phyloP scores from a whole-genome alignment of 2,113 vertebrate genomes.

The Hydrolagus affinis region DNA sequence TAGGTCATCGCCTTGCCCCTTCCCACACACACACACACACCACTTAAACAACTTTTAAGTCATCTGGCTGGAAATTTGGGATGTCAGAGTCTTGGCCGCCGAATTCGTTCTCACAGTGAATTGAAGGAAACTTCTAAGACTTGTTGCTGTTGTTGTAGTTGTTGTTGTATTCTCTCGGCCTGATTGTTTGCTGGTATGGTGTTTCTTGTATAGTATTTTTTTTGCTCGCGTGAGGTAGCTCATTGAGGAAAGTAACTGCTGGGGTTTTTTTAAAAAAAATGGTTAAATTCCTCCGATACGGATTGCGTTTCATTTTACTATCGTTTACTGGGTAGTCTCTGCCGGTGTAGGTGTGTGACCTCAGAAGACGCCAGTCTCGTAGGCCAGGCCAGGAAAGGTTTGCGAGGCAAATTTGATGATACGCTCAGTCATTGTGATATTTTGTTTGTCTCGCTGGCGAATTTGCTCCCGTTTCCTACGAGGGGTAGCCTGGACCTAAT shows the following conservation, averaged over 20 bases:
- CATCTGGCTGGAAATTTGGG: neutral
- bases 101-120: conserved; percentile 14
- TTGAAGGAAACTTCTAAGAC: neutral
- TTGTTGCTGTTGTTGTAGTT: neutral
- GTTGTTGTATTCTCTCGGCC: neutral
- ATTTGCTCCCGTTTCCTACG: too few species aligned
- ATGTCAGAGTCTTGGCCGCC: neutral
- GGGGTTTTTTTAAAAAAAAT: too few species aligned
- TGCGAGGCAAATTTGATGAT: too few species aligned
- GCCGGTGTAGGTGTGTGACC: too few species aligned
- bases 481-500: too few species aligned
- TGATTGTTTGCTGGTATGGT: too few species aligned
- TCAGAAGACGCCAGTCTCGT: too few species aligned
- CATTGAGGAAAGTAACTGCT: neutral
- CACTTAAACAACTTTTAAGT: neutral
- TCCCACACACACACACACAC: neutral
- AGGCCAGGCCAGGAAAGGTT: too few species aligned
- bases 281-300: neutral
- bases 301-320: neutral
- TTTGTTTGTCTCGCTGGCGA: too few species aligned
- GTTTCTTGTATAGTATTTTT: too few species aligned
- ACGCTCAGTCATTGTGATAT: too few species aligned
- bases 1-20: neutral
- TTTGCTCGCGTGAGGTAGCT: neutral
- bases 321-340: neutral